These are phyloP conservation scores for Bucco capensis DNA, from an alignment of 2,113 vertebrate species.

Conservation along the genomic window DNA sequence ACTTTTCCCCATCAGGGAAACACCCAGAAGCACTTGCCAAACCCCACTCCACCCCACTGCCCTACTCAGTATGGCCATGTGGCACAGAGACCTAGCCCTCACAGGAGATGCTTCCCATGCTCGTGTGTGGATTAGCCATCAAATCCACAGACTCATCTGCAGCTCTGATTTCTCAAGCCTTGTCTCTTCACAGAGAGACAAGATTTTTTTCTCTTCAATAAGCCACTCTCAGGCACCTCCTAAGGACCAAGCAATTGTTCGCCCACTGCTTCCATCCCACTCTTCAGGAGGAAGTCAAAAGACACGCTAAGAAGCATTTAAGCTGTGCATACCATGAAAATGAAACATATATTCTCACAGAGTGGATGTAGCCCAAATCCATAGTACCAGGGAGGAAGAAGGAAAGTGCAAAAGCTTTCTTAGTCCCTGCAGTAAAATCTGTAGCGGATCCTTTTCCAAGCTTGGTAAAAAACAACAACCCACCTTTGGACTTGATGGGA, in stretches of 20 bases:
- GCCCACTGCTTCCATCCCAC: not conserved
- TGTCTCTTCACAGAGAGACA: not conserved
- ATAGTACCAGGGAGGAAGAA: not conserved
- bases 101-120: not conserved
- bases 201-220: too few relatives aligned
- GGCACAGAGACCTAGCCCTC: not conserved
- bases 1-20: not conserved
- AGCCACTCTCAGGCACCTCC: not conserved
- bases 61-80: not conserved
- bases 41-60: not conserved
- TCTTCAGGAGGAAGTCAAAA: not conserved
- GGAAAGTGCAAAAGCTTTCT: not conserved
- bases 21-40: not conserved
- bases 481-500: not conserved
- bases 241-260: not conserved
- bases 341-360: not conserved
- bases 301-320: not conserved
- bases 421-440: not conserved
- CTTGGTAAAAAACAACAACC: not conserved
- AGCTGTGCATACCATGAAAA: not conserved
- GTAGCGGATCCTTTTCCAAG: not conserved
- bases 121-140: not conserved
- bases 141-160: not conserved
- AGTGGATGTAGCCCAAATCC: not conserved
- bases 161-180: not conserved